Evolutionary conservation across 1,140 invertebrate species (phyloP), one percentile per base, ranked within the genome.

Genomic region (Tetramorium parvispinum): DNA sequence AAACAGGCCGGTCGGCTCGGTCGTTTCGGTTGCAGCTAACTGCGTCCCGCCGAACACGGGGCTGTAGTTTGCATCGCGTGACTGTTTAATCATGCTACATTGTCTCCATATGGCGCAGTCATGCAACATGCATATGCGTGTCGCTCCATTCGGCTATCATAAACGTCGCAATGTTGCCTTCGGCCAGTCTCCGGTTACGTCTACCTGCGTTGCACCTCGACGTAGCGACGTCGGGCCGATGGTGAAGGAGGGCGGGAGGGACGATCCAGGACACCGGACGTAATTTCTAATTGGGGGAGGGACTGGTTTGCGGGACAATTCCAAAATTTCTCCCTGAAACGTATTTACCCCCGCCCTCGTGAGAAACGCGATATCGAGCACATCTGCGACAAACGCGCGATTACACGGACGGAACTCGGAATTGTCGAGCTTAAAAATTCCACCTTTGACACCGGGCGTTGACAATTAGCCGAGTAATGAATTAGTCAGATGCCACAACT

Each of bases 1-100:
- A 71, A 81, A 81, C 79, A 75, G 18, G 46, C 49, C 68, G n/a
- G 10, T 46, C 37, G 24, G 49, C 57, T 3, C 57, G 46, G 18
- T 51, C 43, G 78, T 82, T 73, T 82, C 79, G 79, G 79, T 73
- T 57, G 53, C 51, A 66, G 21, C 59, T 59, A 27, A 78, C 55
- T 32, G 37, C 78, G 21, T 24, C 46, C 63, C 65, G 77, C 7
- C 61, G 55, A 77, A 78, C 18, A 46, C 57, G 32, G 7, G 53
- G 53, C 16, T 46, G 77, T 61, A 81, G 40, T 49, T 59, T 49
- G 68, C 79, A 43, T 82, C 66, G 66, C 79, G 79, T 82, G 79
- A 82, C 79, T 75, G 79, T 83, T 83, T 83, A 83, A 83, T 83
- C 79, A 83, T 75, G 79, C 79, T 61, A 24, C 79, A 83, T 83